Evolutionary conservation across 64 coral and sea anemone species (phyloP).

Genomic region (Montipora sp.): DNA sequence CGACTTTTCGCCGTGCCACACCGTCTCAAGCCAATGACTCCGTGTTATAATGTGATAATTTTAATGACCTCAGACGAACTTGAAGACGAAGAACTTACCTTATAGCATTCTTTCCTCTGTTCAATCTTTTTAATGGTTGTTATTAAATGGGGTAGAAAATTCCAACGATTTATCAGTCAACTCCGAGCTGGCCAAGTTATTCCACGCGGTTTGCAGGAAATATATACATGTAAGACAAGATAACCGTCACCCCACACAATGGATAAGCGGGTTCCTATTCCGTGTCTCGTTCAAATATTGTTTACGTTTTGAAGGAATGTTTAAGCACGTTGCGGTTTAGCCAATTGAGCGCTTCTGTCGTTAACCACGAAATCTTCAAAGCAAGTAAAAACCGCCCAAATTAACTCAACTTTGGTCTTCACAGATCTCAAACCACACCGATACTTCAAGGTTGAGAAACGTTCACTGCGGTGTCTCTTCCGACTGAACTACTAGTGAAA

Average conservation of each 20-base stretch:
- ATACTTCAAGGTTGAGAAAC: background rate
- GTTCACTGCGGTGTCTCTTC: too few relatives aligned
- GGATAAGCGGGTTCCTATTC: background rate
- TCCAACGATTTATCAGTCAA: too few relatives aligned
- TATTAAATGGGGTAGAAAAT: too few relatives aligned
- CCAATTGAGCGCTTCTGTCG: conserved; percentile 10
- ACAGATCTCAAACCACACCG: background rate
- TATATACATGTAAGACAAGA: background rate
- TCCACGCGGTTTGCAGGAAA: background rate
- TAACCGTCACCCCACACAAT: background rate
- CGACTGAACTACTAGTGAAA: background rate
- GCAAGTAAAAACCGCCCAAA: background rate
- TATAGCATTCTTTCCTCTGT: too few relatives aligned
- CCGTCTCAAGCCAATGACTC: too few relatives aligned
- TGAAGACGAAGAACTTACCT: background rate
- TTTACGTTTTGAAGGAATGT: background rate
- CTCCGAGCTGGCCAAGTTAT: background rate
- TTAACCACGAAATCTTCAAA: background rate
- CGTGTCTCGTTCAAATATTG: conserved; percentile 8
- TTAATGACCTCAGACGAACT: too few relatives aligned
- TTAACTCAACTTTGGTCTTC: background rate
- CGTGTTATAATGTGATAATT: too few relatives aligned
- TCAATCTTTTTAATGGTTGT: too few relatives aligned
- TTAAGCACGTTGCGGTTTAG: conserved; percentile 21
- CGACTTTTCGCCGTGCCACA: too few relatives aligned